Conservation (phyloP, 1,140 invertebrate species). For the Eubasilissa regina region DNA sequence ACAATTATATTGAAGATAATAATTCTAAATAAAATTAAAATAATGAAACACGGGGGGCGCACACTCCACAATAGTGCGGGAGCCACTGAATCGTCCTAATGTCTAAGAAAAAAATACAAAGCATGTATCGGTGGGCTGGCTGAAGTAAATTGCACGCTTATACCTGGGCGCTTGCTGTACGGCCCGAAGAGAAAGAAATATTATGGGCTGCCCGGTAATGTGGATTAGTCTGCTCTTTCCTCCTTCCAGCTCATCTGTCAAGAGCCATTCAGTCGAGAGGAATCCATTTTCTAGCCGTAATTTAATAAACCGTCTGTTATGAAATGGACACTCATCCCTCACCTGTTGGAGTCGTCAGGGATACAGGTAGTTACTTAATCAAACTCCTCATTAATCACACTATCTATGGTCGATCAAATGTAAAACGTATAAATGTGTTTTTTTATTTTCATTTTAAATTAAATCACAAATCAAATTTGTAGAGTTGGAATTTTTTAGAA, state of each 20-base stretch:
- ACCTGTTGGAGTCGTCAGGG: slow-evolving; percentile 19
- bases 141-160: slow-evolving; percentile 40
- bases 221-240: slow-evolving; percentile 24
- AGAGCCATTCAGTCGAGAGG: slow-evolving; percentile 31
- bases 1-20: too few species aligned
- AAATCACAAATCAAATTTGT: too few species aligned
- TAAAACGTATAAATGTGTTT: not conserved
- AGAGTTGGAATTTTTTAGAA: too few species aligned
- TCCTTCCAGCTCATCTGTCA: slow-evolving; percentile 23
- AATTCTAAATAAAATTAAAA: too few species aligned
- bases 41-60: too few species aligned
- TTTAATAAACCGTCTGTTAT: slow-evolving; percentile 25
- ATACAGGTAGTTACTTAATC: slow-evolving; percentile 36
- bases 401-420: slow-evolving; percentile 8
- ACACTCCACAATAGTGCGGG: too few species aligned
- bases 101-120: slow-evolving; percentile 6
- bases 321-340: slow-evolving; percentile 31
- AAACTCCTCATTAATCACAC: slow-evolving; percentile 19
- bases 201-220: slow-evolving; percentile 22
- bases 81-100: too few species aligned
- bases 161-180: slow-evolving; percentile 32
- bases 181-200: slow-evolving; percentile 17
- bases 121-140: not conserved
- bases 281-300: slow-evolving; percentile 36
- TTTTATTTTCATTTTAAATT: not conserved